These are phyloP conservation scores for Druceiella hillmani DNA, from an alignment of 2,888 invertebrate genomes.

Conservation along the genomic window DNA sequence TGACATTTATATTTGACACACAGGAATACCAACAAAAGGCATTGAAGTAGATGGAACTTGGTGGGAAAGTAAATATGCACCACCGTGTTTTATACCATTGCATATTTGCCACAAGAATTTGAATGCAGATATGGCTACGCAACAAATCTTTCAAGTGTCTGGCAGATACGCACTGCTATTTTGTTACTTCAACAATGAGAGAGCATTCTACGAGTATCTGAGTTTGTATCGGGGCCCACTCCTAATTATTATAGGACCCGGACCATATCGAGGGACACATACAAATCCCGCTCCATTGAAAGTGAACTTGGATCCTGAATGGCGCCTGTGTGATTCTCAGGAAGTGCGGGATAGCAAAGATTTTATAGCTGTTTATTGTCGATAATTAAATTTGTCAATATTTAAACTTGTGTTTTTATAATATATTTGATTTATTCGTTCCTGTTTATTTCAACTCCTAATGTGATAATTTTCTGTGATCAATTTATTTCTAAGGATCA, in stretches of 20 bases:
- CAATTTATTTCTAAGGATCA: too few relatives aligned
- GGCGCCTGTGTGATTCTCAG: constrained; percentile 52
- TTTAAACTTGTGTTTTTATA: too few relatives aligned
- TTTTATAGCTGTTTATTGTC: constrained; percentile 57
- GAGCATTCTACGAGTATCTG: constrained; percentile 65
- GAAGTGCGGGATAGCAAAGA: constrained; percentile 59
- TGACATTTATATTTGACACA: constrained; percentile 22
- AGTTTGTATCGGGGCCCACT: constrained; percentile 56
- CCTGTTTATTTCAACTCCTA: too few relatives aligned
- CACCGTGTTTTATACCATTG: constrained; percentile 63
- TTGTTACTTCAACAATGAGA: constrained; percentile 74
- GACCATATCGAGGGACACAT: constrained; percentile 54
- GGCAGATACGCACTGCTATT: constrained; percentile 60
- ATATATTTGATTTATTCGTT: too few relatives aligned
- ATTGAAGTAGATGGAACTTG: constrained; percentile 74
- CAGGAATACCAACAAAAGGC: constrained; percentile 59
- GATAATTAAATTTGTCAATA: constrained; percentile 14
- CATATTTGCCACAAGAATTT: constrained; percentile 45
- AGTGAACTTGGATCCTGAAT: constrained; percentile 44
- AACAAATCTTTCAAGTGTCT: constrained; percentile 35
- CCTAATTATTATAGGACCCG: constrained; percentile 72
- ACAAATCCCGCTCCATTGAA: constrained; percentile 69
- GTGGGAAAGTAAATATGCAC: constrained; percentile 75
- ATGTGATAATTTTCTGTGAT: too few relatives aligned
- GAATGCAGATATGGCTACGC: constrained; percentile 32